Evolutionary conservation across 2,888 invertebrate species (phyloP), one percentile per base, ranked within the genome.

Genomic region (Abrostola tripartita): DNA sequence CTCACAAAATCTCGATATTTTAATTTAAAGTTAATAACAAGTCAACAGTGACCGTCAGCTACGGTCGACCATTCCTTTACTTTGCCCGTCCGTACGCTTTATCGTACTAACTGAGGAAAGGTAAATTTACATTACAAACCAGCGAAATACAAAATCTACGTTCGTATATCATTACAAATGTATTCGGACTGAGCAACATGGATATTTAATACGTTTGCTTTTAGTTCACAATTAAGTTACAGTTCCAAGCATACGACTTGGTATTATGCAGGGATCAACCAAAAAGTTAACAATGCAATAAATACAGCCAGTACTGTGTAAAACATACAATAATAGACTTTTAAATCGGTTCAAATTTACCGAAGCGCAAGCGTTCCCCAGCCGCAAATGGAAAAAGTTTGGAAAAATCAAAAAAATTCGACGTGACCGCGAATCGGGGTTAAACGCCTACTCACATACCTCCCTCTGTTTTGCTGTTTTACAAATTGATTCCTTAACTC

Each of bases 91-190:
- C 79, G 82, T 81, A 81, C 82, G 81, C 82, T 75, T 72, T 79
- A 68, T 78, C 75, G 69, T 72, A 84, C 85, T 86, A 86, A 87
- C 88, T 87, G 85, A 90, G 86, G 86, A 85, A 85, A 87, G 84
- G 88, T 86, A 86, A 85, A 90, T 90, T 90, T 89, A 87, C 90
- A 90, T 90, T 83, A 87, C 89, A 90, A 90, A 90, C 88, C 89
- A 86, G 83, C 79, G 83, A 85, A 87, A 87, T 81, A 85, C 84
- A 83, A 85, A 84, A 85, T 86, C 83, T 80, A 80, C 83, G 76
- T 81, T 81, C 81, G 77, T 82, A 74, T 75, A 71, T 76, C 73
- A 84, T 81, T 79, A 79, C 78, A 81, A 84, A 82, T 76, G 80
- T 82, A 83, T 82, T 84, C 84, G 81, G 81, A 81, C 79, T 79